Base-by-base conservation (phyloP, 1,140 invertebrate species). In the Aphelinus certus region DNA sequence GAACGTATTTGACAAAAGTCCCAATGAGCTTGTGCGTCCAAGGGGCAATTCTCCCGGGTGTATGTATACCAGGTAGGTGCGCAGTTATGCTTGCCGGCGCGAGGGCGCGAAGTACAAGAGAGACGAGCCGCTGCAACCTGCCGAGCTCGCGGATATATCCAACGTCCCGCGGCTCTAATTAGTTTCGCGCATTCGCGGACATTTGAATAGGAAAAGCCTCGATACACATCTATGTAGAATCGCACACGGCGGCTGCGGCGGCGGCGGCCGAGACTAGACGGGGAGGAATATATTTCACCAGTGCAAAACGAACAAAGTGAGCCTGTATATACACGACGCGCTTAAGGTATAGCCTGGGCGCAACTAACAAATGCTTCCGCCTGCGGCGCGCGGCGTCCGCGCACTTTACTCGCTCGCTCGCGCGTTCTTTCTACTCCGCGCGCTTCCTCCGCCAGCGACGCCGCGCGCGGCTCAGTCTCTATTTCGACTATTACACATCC, bases 141-240 rank as follows among this genome's bases (percentile, higher is more conserved):
- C 26, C 26, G 26, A 26, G 26, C 26, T 26, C 26, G 26, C 26
- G 26, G 26, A 26, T 26, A 26, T 26, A 26, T 26, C 61, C 56
- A 49, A 63, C 48, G 51, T 63, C 53, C 53, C 42, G 56, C 55
- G 48, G 48, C n/a, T 56, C 71, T 73, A 73, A 73, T 73, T 73
- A 73, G 71, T 73, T 73, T 73, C 71, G 71, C 71, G 71, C 71
- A 73, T 73, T 73, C 71, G 56, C 55, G 45, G 71, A 73, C 71
- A 46, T 73, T 73, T 73, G 71, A 73, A 73, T 73, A 53, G 71
- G 64, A 67, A 65, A 61, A 65, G 62, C 26, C 43, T 65, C 61
- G 69, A 61, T 71, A 71, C 26, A 26, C 26, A 26, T 71, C 69
- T 68, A 1, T 7, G 7, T 60, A 7, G 45, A 47, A 63, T 63